Conservation (phyloP, 2,888 invertebrate genomes). For the Clunio marinus region DNA sequence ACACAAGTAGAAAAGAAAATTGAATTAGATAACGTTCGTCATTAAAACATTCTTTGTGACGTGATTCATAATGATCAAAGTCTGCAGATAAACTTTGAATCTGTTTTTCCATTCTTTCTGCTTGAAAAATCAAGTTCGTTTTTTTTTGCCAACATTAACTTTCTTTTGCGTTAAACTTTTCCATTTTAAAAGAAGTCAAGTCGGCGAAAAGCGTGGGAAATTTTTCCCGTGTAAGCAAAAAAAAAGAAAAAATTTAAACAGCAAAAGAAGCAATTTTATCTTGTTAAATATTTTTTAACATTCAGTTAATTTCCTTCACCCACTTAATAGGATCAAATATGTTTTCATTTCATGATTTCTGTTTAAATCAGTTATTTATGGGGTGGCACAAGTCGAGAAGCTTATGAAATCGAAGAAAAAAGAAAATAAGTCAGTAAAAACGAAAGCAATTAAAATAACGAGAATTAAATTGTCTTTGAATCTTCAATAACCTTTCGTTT, state of each 20-base stretch:
- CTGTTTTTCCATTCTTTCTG: slow-evolving; percentile 2
- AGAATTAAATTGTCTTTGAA: background rate
- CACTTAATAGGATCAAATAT: slow-evolving; percentile 22
- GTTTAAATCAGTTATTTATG: slow-evolving; percentile 9
- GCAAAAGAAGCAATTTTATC: background rate
- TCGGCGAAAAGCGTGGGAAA: background rate
- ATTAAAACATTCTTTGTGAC: slow-evolving; percentile 1
- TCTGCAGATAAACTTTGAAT: slow-evolving; percentile 12
- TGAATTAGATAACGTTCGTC: background rate
- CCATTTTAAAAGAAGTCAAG: background rate
- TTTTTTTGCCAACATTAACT: background rate
- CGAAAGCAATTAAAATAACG: too few relatives aligned
- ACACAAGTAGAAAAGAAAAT: too few relatives aligned
- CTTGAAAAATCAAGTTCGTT: background rate
- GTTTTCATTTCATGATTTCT: background rate
- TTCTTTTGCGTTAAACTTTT: background rate
- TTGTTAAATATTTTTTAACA: slow-evolving; percentile 2
- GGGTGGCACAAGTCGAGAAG: slow-evolving; percentile 12
- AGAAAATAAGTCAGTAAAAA: too few relatives aligned
- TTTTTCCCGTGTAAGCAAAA: slow-evolving; percentile 6
- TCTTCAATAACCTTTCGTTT: background rate
- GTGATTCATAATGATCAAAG: slow-evolving; percentile 22
- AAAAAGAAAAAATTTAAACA: background rate
- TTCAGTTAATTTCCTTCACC: too few relatives aligned
- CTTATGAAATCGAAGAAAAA: too few relatives aligned